Conservation (phyloP, 2,888 invertebrate genomes). For the Gnatocerus cornutus region DNA sequence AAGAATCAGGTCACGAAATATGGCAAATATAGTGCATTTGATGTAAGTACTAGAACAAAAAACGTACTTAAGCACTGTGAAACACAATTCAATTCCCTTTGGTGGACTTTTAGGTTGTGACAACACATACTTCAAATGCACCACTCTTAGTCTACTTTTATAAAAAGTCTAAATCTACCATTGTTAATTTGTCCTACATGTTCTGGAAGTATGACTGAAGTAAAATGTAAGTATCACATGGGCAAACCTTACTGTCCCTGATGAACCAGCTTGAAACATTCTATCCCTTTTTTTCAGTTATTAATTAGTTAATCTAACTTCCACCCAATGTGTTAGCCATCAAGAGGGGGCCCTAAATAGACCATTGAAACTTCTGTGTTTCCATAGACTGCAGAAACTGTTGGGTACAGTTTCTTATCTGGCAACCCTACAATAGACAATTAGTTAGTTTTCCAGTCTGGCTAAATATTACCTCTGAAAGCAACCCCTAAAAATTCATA, state of each 20-base stretch:
- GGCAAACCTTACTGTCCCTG: conserved; percentile 70
- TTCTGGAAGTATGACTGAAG: conserved; percentile 52
- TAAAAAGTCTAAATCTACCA: conserved; percentile 41
- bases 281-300: conserved; percentile 37
- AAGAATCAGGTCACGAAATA: conserved; percentile 46
- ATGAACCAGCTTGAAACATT: conserved; percentile 56
- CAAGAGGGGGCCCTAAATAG: conserved; percentile 96
- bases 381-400: conserved; percentile 98
- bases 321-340: conserved; percentile 82
- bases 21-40: conserved; percentile 41
- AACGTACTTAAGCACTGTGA: conserved; percentile 9
- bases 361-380: conserved; percentile 99
- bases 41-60: conserved; percentile 24
- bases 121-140: conserved; percentile 43
- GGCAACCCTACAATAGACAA: conserved; percentile 83
- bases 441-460: conserved; percentile 23
- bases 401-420: conserved; percentile 93
- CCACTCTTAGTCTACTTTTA: conserved; percentile 42
- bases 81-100: conserved; percentile 22
- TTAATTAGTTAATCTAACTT: conserved; percentile 29
- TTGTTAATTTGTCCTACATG: conserved; percentile 39
- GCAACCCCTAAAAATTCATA: conserved; percentile 99
- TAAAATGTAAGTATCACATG: conserved; percentile 67
- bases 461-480: conserved; percentile 82
- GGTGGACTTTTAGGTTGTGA: conserved; percentile 23